A percentile compares a stretch with the other conserved stretches of the same genome.
Evolutionary conservation across 1,140 invertebrate species (phyloP).

Genomic region (silkworm (Bombyx mori)): DNA sequence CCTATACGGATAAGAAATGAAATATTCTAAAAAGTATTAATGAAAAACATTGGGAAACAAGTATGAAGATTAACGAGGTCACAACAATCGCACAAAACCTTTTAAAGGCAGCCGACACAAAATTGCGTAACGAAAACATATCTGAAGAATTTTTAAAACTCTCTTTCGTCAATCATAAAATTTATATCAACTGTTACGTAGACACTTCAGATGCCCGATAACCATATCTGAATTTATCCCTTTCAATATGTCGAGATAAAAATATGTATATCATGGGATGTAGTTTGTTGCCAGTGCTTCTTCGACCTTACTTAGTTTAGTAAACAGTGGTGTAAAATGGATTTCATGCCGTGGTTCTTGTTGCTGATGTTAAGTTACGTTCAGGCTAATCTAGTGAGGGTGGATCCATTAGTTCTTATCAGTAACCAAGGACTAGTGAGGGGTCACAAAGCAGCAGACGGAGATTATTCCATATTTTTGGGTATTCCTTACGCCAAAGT

Average conservation of each 20-base stretch:
- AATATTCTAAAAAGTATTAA: no score
- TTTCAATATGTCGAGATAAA: slow-evolving; percentile 34
- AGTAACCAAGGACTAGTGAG: slow-evolving; percentile 48
- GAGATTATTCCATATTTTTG: slow-evolving; percentile 47
- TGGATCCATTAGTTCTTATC: slow-evolving; percentile 55
- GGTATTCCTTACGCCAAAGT: slow-evolving; percentile 54
- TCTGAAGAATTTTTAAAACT: slow-evolving; percentile 1
- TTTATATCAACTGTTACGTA: slow-evolving; percentile 16
- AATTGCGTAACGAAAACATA: no score
- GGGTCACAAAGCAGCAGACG: slow-evolving; percentile 45
- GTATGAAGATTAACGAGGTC: no score
- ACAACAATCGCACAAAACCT: no score
- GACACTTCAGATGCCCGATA: slow-evolving; percentile 28
- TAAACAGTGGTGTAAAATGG: slow-evolving; percentile 27
- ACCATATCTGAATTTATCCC: slow-evolving; percentile 25
- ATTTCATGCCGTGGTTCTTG: slow-evolving; percentile 21
- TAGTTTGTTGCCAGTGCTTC: slow-evolving; percentile 8
- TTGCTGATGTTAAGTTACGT: slow-evolving; percentile 28
- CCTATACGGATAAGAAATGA: no score
- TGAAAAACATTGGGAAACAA: no score
- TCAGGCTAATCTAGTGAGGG: slow-evolving; percentile 29
- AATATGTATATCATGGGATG: slow-evolving; percentile 18
- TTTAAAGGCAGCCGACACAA: no score
- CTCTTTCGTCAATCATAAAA: background rate
- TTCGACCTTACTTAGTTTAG: slow-evolving; percentile 13